phyloP scores from a whole-genome alignment of 2,113 vertebrate species.

The Anolis carolinensis region DNA sequence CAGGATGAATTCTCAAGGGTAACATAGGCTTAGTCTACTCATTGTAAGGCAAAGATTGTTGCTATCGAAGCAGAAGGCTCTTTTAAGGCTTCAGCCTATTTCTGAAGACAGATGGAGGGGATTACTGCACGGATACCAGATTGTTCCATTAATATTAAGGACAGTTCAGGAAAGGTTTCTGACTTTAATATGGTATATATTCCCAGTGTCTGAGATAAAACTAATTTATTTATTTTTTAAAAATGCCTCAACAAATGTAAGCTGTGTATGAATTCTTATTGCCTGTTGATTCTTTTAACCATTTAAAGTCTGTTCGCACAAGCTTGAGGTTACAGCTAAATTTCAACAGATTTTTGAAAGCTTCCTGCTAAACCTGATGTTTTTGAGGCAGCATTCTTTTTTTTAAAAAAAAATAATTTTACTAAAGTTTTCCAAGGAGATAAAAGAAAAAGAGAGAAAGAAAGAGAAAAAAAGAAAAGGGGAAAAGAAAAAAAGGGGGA shows the following conservation, averaged over 20 bases:
- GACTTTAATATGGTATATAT: constrained; percentile 21
- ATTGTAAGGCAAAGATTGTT: background rate
- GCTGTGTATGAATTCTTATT: background rate
- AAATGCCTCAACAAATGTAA: background rate
- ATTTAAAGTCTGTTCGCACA: background rate
- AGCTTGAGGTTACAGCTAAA: background rate
- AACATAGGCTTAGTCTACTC: background rate
- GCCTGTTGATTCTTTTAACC: background rate
- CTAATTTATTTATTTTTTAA: background rate
- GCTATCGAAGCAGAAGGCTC: background rate
- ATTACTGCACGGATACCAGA: background rate
- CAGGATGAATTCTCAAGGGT: background rate
- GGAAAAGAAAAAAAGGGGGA: no score
- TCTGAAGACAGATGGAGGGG: constrained; percentile 7
- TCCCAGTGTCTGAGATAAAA: background rate
- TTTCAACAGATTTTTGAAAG: constrained; percentile 1
- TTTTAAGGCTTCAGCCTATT: constrained; percentile 3
- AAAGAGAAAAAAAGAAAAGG: no score
- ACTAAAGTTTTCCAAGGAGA: no score
- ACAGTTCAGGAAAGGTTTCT: background rate
- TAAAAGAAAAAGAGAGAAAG: no score
- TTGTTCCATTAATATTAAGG: constrained; percentile 10
- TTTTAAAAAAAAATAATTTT: no score
- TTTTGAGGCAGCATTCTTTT: background rate
- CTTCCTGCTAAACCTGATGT: background rate